phyloP scores from a whole-genome alignment of 2,797 vertebrate genomes.

The Sphenopsis melanotis region DNA sequence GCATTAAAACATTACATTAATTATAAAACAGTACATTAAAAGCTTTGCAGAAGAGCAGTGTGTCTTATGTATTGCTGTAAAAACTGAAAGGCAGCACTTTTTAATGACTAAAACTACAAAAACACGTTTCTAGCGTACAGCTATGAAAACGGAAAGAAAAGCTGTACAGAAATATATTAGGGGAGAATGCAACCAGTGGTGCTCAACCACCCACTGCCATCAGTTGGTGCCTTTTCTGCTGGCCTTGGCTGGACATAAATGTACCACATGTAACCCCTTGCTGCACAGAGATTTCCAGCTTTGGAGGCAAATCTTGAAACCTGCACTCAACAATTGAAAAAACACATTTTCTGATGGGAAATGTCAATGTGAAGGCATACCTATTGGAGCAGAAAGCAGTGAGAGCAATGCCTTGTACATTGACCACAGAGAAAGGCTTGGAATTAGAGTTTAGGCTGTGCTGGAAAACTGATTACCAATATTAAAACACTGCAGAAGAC shows the following conservation, averaged over 20 bases:
- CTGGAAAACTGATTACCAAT: not conserved
- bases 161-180: accelerated
- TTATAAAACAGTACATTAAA: not conserved
- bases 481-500: not conserved
- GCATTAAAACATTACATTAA: not conserved
- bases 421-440: not conserved
- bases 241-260: not conserved
- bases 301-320: not conserved
- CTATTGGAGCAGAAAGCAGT: not conserved
- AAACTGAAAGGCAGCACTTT: not conserved
- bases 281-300: not conserved
- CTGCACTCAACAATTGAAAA: not conserved
- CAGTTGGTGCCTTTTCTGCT: not conserved
- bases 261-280: accelerated
- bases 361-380: not conserved
- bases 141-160: not conserved
- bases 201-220: not conserved
- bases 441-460: not conserved
- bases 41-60: accelerated
- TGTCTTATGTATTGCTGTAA: accelerated
- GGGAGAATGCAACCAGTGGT: not conserved
- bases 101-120: not conserved
- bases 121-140: not conserved
- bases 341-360: not conserved
- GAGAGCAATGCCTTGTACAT: not conserved